Evolutionary conservation across 2,113 vertebrate genomes (phyloP).

Genomic region (Thunnus thynnus): DNA sequence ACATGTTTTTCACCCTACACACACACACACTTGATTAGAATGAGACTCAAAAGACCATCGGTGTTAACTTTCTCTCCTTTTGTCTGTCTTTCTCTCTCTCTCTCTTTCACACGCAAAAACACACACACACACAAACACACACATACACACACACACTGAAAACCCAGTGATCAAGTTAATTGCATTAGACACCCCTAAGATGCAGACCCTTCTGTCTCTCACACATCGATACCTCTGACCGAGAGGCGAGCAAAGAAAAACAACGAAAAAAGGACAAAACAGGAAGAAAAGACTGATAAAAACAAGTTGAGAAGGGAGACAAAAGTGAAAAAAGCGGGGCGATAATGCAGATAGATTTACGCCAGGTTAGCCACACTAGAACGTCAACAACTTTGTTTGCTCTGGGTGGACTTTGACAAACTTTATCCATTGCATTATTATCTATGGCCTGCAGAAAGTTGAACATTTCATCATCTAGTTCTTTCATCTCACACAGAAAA

Average conservation of each 20-base stretch:
- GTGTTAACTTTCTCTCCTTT: conserved; percentile 20
- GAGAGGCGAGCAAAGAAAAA: conserved; percentile 52
- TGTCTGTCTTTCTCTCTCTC: not conserved
- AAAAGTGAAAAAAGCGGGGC: not conserved
- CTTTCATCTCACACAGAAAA: conserved; percentile 22
- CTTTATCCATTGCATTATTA: conserved; percentile 23
- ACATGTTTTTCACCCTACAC: conserved; percentile 38
- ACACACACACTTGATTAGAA: conserved; percentile 10
- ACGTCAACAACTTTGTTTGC: conserved; percentile 44
- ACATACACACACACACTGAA: conserved; percentile 27
- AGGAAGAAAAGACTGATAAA: conserved; percentile 14
- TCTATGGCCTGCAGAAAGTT: conserved; percentile 24
- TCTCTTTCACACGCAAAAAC: not conserved
- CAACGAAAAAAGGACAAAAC: conserved; percentile 51
- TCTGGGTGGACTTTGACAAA: conserved; percentile 29
- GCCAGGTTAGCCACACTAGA: conserved; percentile 34
- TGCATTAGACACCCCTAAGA: conserved; percentile 73
- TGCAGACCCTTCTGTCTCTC: conserved; percentile 75
- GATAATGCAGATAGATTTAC: conserved; percentile 56
- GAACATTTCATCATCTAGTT: conserved; percentile 17
- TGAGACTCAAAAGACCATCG: conserved; percentile 5
- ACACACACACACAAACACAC: conserved; percentile 25
- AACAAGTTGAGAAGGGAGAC: conserved; percentile 17
- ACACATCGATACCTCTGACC: conserved; percentile 74
- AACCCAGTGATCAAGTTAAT: conserved; percentile 77